Percentiles rank a stretch among this genome's conserved stretches.
Evolutionary conservation across 1,140 invertebrate species (phyloP).

Genomic region (Bombus soroeensis): DNA sequence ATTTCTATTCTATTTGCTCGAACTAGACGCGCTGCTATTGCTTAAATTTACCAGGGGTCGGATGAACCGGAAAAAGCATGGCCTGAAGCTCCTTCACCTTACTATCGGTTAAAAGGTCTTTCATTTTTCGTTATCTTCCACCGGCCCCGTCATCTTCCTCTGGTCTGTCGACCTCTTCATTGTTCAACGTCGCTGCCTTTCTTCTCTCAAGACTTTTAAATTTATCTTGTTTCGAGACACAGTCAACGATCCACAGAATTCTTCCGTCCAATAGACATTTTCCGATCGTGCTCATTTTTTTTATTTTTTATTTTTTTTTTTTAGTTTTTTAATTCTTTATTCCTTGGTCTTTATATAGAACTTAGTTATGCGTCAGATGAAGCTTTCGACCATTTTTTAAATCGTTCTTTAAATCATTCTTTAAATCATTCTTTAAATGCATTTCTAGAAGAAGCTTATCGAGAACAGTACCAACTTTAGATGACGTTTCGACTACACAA

Average conservation of each 20-base stretch:
- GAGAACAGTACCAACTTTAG: no score
- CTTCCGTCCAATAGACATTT: slow-evolving; percentile 17
- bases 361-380: background rate
- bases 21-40: background rate
- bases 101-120: slow-evolving; percentile 57
- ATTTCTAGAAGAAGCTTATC: background rate
- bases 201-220: background rate
- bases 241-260: slow-evolving; percentile 17
- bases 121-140: slow-evolving; percentile 66
- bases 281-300: slow-evolving; percentile 33
- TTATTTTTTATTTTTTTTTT: no score
- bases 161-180: background rate
- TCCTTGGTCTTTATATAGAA: no score
- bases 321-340: background rate
- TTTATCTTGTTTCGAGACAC: background rate
- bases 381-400: background rate
- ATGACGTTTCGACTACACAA: background rate
- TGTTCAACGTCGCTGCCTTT: background rate
- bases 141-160: slow-evolving; percentile 31
- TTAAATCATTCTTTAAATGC: background rate
- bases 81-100: slow-evolving; percentile 85
- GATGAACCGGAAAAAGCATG: slow-evolving; percentile 83
- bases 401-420: background rate
- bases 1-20: background rate
- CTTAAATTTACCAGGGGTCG: slow-evolving; percentile 75